phyloP scores from a whole-genome alignment of 2,888 invertebrate species.

The Scaptomyza caliginosa region DNA sequence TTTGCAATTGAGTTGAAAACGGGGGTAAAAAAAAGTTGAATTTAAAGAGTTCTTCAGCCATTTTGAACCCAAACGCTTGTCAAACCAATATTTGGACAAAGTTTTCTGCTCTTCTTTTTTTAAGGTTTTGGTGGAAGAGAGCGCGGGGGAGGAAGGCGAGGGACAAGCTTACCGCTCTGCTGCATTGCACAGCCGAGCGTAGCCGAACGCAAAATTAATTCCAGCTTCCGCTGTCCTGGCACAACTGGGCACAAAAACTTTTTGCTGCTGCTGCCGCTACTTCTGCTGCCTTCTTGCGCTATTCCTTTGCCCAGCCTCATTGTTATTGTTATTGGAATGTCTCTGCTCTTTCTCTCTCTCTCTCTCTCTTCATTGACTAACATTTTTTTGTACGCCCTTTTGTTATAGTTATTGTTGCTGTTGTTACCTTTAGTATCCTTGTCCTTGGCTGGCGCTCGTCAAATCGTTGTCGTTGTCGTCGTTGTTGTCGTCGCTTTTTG shows the following conservation, averaged over 20 bases:
- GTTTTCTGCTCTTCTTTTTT: conserved; percentile 13
- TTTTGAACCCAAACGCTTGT: conserved; percentile 48
- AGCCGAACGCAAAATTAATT: conserved; percentile 72
- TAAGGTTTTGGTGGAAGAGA: too few species aligned
- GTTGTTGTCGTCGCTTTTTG: conserved; percentile 38
- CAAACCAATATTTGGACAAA: conserved; percentile 67
- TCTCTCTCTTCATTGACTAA: background rate
- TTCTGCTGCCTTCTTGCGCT: conserved; percentile 36
- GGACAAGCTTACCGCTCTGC: conserved; percentile 18
- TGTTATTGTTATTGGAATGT: conserved; percentile 75
- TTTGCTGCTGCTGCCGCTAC: conserved; percentile 12
- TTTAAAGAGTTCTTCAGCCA: conserved; percentile 31
- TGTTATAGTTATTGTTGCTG: conserved; percentile 68
- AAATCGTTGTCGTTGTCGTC: conserved; percentile 24
- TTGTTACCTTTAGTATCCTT: conserved; percentile 63
- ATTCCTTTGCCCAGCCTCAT: conserved; percentile 46
- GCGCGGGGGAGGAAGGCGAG: too few species aligned
- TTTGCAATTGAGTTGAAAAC: conserved; percentile 34
- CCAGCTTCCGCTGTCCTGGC: conserved; percentile 61
- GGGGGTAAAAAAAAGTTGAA: conserved; percentile 23
- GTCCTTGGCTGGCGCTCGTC: conserved; percentile 62
- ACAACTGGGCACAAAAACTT: conserved; percentile 50
- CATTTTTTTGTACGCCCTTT: conserved; percentile 42
- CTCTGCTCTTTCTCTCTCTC: conserved; percentile 15
- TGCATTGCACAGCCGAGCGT: conserved; percentile 44